Base-by-base conservation (phyloP, 2,888 invertebrate genomes). In the Hirudinaria manillensis region DNA sequence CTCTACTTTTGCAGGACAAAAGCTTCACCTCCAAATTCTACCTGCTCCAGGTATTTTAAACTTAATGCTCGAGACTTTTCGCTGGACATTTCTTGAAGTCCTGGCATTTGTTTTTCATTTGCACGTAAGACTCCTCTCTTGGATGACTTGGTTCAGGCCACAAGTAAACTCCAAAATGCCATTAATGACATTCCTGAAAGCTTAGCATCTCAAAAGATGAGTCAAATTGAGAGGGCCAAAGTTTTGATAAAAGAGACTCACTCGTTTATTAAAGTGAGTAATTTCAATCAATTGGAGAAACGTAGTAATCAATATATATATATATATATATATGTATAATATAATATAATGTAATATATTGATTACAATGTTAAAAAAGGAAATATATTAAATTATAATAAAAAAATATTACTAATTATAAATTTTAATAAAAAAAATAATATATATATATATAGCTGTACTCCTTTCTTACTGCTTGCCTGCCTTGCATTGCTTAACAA, bases 201-300 rank as follows among this genome's bases (percentile, higher is more conserved):
- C 24, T 1, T 24, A 19, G n/a, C 61, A 1, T 16, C 61, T 61
- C 61, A n/a, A 3, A 61, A 61, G 45, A 45, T 45, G 16, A 45
- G 13, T 45, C 45, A 6, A 16, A 45, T 45, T 45, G 45, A 45
- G 13, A 45, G n/a, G 24, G 61, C 61, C 29, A 29, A 61, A 61
- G n/a, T 27, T 29, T 27, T 61, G 61, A 2, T 61, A 29, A 61
- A 61, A 61, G 61, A 61, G 13, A 10, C 61, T 13, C 24, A 24
- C 10, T 61, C 29, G 19, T 61, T 61, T 19, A 61, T 61, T 61
- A 61, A 61, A 61, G 61, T 61, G 24, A 61, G 61, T 61, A 24
- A 29, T n/a, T n/a, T n/a, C n/a, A n/a, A n/a, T n/a, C n/a, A n/a
- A n/a, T n/a, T n/a, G n/a, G n/a, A n/a, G n/a, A n/a, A n/a, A n/a